Conservation (phyloP, 2,888 invertebrate species). For the Troilus luridus region DNA sequence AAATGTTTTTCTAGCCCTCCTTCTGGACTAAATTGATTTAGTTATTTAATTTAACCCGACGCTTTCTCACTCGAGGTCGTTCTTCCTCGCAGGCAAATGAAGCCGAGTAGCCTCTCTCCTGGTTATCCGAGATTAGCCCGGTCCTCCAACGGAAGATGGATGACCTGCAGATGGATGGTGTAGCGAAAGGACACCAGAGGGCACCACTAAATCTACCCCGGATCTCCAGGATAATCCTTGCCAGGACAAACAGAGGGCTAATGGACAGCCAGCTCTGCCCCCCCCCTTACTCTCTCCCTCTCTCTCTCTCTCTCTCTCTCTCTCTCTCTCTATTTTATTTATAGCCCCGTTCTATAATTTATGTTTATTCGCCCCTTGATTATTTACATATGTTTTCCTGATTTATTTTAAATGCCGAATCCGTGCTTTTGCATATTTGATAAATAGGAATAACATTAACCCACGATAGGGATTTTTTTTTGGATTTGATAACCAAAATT, state of each 20-base stretch:
- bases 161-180: constrained; percentile 30
- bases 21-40: no score
- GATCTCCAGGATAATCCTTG: neutral
- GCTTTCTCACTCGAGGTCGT: neutral
- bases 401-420: neutral
- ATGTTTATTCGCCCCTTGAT: neutral
- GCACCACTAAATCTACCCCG: constrained; percentile 23
- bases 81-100: neutral
- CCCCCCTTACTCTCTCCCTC: neutral
- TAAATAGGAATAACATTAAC: no score
- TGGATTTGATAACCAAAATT: no score
- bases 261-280: neutral
- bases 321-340: neutral
- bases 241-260: constrained; percentile 36
- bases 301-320: no score
- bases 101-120: neutral
- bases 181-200: constrained; percentile 26
- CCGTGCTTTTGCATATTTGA: neutral
- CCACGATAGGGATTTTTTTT: no score
- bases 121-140: constrained; percentile 3
- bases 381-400: neutral
- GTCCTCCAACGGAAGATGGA: constrained; percentile 14
- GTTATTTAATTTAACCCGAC: no score
- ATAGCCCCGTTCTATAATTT: neutral
- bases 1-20: no score